Evolutionary conservation across 2,888 invertebrate genomes (phyloP).

Genomic region (Drosophila nr. medialis): DNA sequence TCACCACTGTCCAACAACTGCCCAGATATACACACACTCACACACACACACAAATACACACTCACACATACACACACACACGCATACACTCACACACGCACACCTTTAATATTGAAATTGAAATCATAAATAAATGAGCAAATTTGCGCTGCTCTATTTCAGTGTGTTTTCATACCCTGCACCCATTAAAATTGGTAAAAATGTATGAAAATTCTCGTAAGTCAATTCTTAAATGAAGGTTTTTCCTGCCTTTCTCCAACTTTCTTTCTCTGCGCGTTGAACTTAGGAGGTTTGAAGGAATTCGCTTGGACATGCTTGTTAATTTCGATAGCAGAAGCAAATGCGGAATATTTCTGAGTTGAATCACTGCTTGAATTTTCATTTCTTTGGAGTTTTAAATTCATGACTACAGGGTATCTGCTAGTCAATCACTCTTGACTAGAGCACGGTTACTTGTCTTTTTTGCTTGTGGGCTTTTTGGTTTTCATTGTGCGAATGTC

Average conservation of each 20-base stretch:
- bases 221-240: not conserved
- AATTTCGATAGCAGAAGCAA: not conserved
- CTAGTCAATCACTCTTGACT: not conserved
- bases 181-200: not conserved
- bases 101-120: constrained; percentile 81
- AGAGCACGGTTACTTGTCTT: not conserved
- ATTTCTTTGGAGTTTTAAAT: no score
- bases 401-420: not conserved
- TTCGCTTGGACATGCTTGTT: accelerated
- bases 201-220: not conserved
- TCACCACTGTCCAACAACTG: constrained; percentile 64
- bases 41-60: constrained; percentile 24
- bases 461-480: constrained; percentile 20
- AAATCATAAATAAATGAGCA: constrained; percentile 81
- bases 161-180: constrained; percentile 2
- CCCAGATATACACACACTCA: constrained; percentile 16
- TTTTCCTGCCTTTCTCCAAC: not conserved
- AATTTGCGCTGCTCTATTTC: constrained; percentile 51
- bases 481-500: constrained; percentile 30
- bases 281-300: not conserved
- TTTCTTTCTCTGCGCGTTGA: not conserved
- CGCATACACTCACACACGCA: constrained; percentile 23
- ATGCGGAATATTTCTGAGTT: no score
- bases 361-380: not conserved
- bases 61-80: constrained; percentile 13